A percentile compares a stretch with the other conserved stretches of the same genome.
Conservation (phyloP, 1,140 invertebrate species). For the Zaprionus davidi region DNA sequence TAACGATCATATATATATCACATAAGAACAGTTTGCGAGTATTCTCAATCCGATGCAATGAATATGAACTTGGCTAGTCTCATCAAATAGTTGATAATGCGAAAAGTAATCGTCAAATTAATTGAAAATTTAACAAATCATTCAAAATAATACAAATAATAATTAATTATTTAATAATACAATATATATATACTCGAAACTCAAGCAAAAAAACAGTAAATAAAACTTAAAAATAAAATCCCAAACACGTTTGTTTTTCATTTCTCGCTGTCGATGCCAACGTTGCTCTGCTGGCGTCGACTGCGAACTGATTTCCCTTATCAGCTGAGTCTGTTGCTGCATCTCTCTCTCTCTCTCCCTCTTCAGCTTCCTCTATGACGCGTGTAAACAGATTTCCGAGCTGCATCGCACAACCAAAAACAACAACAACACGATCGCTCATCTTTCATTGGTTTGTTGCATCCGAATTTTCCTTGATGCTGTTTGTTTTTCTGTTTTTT, state of each 20-base stretch:
- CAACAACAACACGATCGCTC: slow-evolving; percentile 2
- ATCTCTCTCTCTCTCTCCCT: not conserved
- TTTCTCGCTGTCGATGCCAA: not conserved
- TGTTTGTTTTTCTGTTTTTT: slow-evolving; percentile 9
- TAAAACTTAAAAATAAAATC: slow-evolving; percentile 49
- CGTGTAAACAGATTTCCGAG: slow-evolving; percentile 23
- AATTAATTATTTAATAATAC: slow-evolving; percentile 23
- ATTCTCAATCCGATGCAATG: slow-evolving; percentile 17
- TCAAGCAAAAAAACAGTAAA: slow-evolving; percentile 46
- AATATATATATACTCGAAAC: slow-evolving; percentile 57
- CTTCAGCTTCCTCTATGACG: not conserved
- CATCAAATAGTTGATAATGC: slow-evolving; percentile 24
- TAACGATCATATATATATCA: not conserved
- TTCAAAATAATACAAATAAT: slow-evolving; percentile 49
- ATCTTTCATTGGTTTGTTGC: slow-evolving; percentile 13
- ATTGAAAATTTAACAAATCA: slow-evolving; percentile 47
- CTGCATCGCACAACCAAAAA: slow-evolving; percentile 5
- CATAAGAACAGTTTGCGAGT: not conserved
- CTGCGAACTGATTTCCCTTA: slow-evolving; percentile 30
- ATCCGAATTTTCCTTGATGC: slow-evolving; percentile 2
- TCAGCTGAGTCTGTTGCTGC: slow-evolving; percentile 16
- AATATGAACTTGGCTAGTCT: slow-evolving; percentile 46
- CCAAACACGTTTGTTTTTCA: slow-evolving; percentile 23
- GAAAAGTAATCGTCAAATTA: slow-evolving; percentile 26
- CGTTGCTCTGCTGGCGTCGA: not conserved